Conservation (phyloP, 2,113 vertebrate genomes). For the Dasyurus viverrinus region DNA sequence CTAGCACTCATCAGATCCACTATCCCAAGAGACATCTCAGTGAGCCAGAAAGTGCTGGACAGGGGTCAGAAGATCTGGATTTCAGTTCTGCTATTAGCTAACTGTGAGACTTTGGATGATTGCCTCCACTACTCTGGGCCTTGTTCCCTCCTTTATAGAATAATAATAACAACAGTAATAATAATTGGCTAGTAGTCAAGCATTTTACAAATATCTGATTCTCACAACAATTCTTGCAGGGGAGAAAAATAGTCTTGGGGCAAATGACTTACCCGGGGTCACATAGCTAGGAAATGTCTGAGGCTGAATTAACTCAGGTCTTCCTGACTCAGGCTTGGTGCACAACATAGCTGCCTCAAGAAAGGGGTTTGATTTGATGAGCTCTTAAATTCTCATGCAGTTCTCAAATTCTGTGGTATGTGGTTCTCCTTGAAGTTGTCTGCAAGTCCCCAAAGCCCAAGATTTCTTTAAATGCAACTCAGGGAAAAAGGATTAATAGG, state of each 20-base stretch:
- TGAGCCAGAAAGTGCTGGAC: neutral
- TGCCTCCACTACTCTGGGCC: neutral
- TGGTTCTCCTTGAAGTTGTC: constrained; percentile 1
- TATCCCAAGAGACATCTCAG: neutral
- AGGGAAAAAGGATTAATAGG: constrained; percentile 6
- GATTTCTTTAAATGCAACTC: neutral
- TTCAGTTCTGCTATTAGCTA: neutral
- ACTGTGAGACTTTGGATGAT: neutral
- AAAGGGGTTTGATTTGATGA: constrained; percentile 9
- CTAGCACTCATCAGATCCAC: neutral
- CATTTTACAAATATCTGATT: neutral
- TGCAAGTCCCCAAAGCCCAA: neutral
- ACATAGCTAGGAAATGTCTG: neutral
- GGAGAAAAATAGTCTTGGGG: neutral
- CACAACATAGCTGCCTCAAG: constrained; percentile 5
- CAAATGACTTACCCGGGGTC: neutral
- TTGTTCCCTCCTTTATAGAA: neutral
- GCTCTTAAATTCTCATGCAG: constrained; percentile 17
- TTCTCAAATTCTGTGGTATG: constrained; percentile 7
- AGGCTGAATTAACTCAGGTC: neutral
- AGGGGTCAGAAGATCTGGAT: neutral
- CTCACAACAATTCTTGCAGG: neutral
- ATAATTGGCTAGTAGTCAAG: neutral
- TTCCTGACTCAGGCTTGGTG: neutral
- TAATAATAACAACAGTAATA: neutral